Evolutionary conservation across 2,113 vertebrate species (phyloP).

Genomic region (Cacatua alba): DNA sequence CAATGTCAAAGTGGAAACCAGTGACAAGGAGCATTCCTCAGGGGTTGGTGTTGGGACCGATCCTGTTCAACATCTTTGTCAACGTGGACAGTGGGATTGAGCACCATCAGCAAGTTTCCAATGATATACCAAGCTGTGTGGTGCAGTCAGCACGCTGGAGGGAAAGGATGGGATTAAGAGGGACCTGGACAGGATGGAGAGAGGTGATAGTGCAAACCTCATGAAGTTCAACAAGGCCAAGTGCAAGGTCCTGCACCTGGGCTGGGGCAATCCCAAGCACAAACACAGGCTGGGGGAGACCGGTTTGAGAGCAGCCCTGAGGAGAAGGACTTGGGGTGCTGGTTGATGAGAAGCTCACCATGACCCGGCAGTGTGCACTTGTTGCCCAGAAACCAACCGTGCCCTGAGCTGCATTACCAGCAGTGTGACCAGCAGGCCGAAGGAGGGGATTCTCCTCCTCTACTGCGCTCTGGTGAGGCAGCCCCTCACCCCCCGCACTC

Average conservation of each 20-base stretch:
- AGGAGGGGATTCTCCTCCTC: not conserved
- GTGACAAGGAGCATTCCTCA: not conserved
- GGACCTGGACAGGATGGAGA: not conserved
- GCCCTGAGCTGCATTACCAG: not conserved
- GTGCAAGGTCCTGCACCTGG: not conserved
- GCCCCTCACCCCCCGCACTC: not conserved
- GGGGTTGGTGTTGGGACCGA: not conserved
- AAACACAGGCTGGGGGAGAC: not conserved
- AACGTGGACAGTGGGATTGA: not conserved
- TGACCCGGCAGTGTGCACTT: no score
- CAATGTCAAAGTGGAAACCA: not conserved
- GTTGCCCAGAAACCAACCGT: not conserved
- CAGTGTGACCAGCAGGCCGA: not conserved
- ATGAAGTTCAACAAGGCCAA: not conserved
- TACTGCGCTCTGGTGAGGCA: not conserved
- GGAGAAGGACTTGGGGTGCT: not conserved
- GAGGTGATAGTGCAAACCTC: not conserved
- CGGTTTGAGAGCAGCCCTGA: not conserved
- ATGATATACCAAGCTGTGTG: not conserved
- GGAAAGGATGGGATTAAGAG: not conserved
- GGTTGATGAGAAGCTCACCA: not conserved
- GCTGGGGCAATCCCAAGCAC: not conserved
- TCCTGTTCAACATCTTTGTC: not conserved
- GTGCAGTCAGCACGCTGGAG: not conserved
- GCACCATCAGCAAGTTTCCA: not conserved